phyloP scores from a whole-genome alignment of 2,888 invertebrate species.

The Eumacrocentrus americanus region DNA sequence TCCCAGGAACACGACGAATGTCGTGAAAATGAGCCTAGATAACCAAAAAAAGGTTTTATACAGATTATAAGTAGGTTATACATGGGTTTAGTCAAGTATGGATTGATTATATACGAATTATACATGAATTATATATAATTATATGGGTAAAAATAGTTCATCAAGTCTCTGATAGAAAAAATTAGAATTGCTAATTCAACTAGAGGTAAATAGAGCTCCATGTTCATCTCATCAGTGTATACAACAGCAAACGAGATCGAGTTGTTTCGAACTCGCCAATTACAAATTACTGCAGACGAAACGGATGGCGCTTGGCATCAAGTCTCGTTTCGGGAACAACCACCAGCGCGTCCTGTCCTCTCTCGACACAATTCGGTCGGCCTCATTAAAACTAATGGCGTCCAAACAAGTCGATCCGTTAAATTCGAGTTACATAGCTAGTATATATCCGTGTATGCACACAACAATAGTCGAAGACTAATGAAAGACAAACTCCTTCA shows the following conservation, averaged over 20 bases:
- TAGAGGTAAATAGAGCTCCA: background rate
- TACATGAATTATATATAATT: background rate
- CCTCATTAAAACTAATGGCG: constrained; percentile 41
- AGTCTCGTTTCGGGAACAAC: constrained; percentile 14
- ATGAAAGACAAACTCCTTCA: constrained; percentile 41
- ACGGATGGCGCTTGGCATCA: constrained; percentile 19
- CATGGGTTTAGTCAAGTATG: background rate
- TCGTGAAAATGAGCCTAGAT: constrained; percentile 6
- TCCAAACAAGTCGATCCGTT: constrained; percentile 37
- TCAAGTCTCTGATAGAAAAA: too few relatives aligned
- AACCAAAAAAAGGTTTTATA: background rate
- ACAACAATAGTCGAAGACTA: constrained; percentile 29
- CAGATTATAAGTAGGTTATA: too few relatives aligned
- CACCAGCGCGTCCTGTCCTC: constrained; percentile 18
- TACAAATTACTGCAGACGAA: constrained; percentile 19
- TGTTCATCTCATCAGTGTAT: constrained; percentile 19
- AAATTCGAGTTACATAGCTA: constrained; percentile 27
- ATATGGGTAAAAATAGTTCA: too few relatives aligned
- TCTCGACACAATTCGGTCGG: constrained; percentile 24
- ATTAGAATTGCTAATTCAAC: background rate
- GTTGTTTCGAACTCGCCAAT: constrained; percentile 23
- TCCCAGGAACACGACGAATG: constrained; percentile 11
- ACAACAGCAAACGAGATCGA: constrained; percentile 20
- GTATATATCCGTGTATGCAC: constrained; percentile 18
- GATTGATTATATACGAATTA: too few relatives aligned